phyloP scores from a whole-genome alignment of 1,140 invertebrate species.

The Phthorimaea operculella region DNA sequence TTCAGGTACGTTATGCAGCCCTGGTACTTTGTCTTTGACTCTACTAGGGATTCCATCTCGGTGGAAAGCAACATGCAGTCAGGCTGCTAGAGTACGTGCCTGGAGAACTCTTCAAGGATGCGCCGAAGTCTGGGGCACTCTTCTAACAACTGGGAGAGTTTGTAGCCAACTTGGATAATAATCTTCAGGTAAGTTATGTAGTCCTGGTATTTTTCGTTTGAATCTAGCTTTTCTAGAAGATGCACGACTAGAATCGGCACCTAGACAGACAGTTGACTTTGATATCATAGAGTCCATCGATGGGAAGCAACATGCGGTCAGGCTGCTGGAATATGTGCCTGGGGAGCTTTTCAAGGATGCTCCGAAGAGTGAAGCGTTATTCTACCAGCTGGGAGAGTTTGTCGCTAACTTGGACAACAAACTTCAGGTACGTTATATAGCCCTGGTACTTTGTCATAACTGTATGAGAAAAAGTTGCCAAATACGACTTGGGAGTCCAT shows the following conservation, averaged over 20 bases:
- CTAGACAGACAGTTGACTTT: too few relatives aligned
- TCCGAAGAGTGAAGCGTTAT: constrained; percentile 68
- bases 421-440: constrained; percentile 65
- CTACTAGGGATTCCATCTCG: constrained; percentile 66
- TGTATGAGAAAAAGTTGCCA: too few relatives aligned
- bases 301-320: constrained; percentile 72
- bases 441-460: neutral
- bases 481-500: too few relatives aligned
- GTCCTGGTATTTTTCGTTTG: too few relatives aligned
- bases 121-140: constrained; percentile 69
- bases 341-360: constrained; percentile 76
- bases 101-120: constrained; percentile 74
- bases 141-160: constrained; percentile 78
- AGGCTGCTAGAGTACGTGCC: constrained; percentile 79
- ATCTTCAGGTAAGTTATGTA: constrained; percentile 67
- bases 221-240: too few relatives aligned
- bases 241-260: too few relatives aligned
- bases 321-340: constrained; percentile 78
- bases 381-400: constrained; percentile 78
- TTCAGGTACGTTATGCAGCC: constrained; percentile 65
- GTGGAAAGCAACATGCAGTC: constrained; percentile 72
- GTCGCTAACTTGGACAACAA: constrained; percentile 74
- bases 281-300: constrained; percentile 67
- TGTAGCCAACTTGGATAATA: constrained; percentile 73
- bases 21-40: neutral